A percentile compares a stretch with the other conserved stretches of the same genome.
Evolutionary conservation across 2,888 invertebrate genomes (phyloP).

Genomic region (Tetranychus piercei): DNA sequence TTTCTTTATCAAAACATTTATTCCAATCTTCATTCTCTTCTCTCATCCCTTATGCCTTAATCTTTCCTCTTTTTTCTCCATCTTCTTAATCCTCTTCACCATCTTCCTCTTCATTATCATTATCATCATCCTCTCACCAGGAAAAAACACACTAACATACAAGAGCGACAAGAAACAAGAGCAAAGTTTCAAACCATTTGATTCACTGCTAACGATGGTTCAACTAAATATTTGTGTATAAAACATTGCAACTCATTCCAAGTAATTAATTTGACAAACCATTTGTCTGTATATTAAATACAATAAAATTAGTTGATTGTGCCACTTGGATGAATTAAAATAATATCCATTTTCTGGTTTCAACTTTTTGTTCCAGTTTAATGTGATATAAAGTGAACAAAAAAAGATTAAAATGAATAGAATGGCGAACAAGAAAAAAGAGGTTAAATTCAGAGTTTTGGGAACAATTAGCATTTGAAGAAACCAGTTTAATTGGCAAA

Average conservation of each 20-base stretch:
- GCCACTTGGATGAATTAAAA: neutral
- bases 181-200: neutral
- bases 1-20: neutral
- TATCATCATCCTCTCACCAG: neutral
- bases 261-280: slow-evolving; percentile 1
- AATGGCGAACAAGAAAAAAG: too few relatives aligned
- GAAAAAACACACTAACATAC: neutral
- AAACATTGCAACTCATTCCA: neutral
- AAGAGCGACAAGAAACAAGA: neutral
- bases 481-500: too few relatives aligned
- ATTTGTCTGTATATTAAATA: neutral
- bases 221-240: neutral
- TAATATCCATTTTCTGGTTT: neutral
- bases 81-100: neutral
- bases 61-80: neutral
- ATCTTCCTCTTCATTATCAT: neutral
- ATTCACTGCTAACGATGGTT: neutral
- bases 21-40: neutral
- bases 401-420: too few relatives aligned
- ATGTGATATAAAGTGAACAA: too few relatives aligned
- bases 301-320: slow-evolving; percentile 1
- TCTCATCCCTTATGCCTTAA: neutral
- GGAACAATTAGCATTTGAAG: too few relatives aligned
- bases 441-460: too few relatives aligned
- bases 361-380: neutral